Evolutionary conservation across 2,888 invertebrate genomes (phyloP), one percentile per base, ranked within the genome.

Genomic region (Deilephila porcellus): DNA sequence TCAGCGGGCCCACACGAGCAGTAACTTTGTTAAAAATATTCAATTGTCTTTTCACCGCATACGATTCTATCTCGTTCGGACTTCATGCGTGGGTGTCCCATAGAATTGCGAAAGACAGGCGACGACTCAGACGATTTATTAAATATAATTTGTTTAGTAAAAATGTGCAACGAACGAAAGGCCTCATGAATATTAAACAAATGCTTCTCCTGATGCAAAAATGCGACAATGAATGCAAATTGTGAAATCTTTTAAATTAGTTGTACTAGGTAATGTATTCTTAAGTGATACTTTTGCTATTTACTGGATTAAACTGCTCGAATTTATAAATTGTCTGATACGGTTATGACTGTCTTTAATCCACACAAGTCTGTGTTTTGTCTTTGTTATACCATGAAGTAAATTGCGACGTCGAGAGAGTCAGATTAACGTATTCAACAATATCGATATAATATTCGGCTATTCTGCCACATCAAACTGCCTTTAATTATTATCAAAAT

Each of bases 201-300:
- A 25, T 67, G 52, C 17, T 64, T 20, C 64, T 17, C n/a, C 25
- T 25, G 45, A 67, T 52, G 64, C 64, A 37, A 67, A 63, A 67
- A 67, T 67, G 29, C 45, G 29, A 60, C 29, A 67, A 67, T 67
- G 67, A 67, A 67, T 67, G 25, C 67, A 67, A 67, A 67, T 25
- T 20, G 45, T 67, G 25, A 25, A 52, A 67, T 67, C 52, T 52
- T 67, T 67, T 52, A 67, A 67, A 67, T 67, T 52, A 52, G 14
- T 20, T 67, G 6, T 45, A 29, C 25, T 45, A 45, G 45, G 45
- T 67, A 67, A 52, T 67, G 20, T 52, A 64, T 64, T 45, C 45
- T 52, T 52, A 25, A 52, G 52, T 67, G 25, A 20, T 45, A 25
- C 67, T 45, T 45, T 14, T 25, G 45, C 20, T 67, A 20, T 45